Conservation (phyloP, 2,888 invertebrate species). For the Agrotis exclamationis region DNA sequence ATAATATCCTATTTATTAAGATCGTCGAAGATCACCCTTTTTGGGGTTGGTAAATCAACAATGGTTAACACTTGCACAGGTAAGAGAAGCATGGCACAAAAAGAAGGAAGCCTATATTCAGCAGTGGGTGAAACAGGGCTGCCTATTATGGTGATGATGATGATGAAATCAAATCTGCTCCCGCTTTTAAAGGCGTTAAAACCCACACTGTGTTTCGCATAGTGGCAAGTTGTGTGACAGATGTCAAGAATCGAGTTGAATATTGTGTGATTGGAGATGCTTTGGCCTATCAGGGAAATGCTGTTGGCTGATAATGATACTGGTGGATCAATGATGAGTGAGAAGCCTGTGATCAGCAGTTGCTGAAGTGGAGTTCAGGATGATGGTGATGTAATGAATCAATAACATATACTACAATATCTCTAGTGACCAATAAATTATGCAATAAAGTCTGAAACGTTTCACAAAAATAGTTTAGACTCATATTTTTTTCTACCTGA, state of each 20-base stretch:
- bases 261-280: not conserved
- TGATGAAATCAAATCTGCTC: too few relatives aligned
- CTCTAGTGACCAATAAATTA: not conserved
- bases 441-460: not conserved
- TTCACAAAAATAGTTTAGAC: not conserved
- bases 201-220: not conserved
- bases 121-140: too few relatives aligned
- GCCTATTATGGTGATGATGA: too few relatives aligned
- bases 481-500: conserved; percentile 73
- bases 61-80: too few relatives aligned
- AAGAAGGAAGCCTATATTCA: too few relatives aligned
- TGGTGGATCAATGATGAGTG: not conserved
- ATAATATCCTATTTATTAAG: too few relatives aligned
- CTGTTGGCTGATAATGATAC: not conserved
- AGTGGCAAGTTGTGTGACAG: not conserved
- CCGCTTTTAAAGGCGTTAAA: too few relatives aligned
- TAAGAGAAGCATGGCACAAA: too few relatives aligned
- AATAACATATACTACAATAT: not conserved
- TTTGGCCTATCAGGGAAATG: not conserved
- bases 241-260: not conserved
- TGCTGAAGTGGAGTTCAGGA: not conserved
- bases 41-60: too few relatives aligned
- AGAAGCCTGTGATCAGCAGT: not conserved
- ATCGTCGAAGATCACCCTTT: too few relatives aligned
- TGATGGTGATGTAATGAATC: not conserved